Conservation (phyloP, 2,797 vertebrate genomes). For the Pelochelys cantorii region DNA sequence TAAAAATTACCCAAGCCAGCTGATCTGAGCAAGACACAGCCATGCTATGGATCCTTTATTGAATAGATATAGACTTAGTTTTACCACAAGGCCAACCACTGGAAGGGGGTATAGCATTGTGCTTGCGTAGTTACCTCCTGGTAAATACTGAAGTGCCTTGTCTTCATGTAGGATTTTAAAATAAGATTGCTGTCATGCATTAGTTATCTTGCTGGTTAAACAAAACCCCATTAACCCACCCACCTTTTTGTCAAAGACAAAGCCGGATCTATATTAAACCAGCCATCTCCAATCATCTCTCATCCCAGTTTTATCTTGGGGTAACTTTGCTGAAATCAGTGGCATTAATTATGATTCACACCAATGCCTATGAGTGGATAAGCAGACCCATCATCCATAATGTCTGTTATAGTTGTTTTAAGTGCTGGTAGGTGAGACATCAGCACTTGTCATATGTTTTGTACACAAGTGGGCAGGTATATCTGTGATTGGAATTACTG, state of each 20-base stretch:
- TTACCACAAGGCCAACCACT: constrained; percentile 12
- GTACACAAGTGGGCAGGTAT: background rate
- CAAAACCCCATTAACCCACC: background rate
- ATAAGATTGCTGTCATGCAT: background rate
- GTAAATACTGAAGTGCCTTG: background rate
- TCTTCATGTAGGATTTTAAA: background rate
- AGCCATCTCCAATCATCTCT: background rate
- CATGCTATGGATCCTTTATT: background rate
- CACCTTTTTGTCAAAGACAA: background rate
- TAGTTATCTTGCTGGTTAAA: background rate
- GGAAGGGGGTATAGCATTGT: rapidly evolving
- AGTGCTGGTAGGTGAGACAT: background rate
- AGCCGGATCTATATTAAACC: rapidly evolving
- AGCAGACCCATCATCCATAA: background rate
- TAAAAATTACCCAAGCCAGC: background rate
- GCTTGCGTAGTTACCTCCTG: background rate
- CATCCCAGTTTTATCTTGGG: background rate
- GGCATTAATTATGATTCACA: background rate
- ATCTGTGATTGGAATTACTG: background rate
- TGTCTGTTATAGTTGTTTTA: background rate
- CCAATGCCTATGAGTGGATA: background rate
- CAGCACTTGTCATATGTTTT: background rate
- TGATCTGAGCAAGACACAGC: background rate
- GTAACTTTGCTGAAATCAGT: background rate
- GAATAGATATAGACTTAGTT: background rate